phyloP scores from a whole-genome alignment of 2,797 vertebrate genomes.

The Cossypha polioptera region DNA sequence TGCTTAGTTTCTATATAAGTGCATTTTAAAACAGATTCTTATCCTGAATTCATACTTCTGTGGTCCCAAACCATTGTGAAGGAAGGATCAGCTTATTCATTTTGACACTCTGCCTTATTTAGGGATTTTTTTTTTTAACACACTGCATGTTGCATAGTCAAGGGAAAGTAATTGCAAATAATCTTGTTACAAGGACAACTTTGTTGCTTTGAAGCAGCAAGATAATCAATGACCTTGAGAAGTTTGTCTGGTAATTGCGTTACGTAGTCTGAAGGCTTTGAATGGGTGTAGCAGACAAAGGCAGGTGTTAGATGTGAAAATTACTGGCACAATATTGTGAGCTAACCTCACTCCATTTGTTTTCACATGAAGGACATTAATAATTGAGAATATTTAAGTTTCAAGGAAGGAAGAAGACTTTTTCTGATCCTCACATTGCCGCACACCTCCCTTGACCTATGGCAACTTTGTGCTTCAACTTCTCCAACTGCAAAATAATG shows the following conservation, averaged over 20 bases:
- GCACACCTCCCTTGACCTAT: neutral
- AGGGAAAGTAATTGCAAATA: neutral
- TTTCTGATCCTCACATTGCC: neutral
- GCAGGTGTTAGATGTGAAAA: neutral
- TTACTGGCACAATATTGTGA: neutral
- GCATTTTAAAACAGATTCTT: neutral
- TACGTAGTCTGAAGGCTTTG: neutral
- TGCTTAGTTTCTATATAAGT: neutral
- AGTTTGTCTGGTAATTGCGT: neutral
- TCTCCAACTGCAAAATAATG: neutral
- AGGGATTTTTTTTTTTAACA: neutral
- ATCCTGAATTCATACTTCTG: neutral
- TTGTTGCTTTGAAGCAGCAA: neutral
- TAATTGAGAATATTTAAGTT: neutral
- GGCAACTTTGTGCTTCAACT: neutral
- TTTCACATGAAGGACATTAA: neutral
- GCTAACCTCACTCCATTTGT: neutral
- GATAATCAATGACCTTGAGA: neutral
- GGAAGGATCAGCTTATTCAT: neutral
- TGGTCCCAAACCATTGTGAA: neutral
- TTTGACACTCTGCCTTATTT: neutral
- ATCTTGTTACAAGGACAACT: neutral
- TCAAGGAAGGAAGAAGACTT: neutral
- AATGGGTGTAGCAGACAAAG: neutral
- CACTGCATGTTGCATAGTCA: neutral